Conservation (phyloP, 2,888 invertebrate species). For the Allophyes oxyacanthae region DNA sequence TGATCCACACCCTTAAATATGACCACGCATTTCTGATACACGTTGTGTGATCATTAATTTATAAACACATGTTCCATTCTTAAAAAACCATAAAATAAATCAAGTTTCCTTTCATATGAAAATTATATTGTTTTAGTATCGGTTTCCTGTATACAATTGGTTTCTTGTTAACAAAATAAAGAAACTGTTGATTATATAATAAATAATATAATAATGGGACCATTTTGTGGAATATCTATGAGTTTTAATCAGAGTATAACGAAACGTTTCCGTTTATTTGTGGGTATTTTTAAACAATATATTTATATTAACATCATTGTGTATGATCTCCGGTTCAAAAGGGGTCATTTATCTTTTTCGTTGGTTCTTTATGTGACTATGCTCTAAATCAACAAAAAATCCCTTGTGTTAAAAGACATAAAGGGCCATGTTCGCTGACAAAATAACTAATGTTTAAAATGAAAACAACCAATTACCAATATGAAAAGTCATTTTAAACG, state of each 20-base stretch:
- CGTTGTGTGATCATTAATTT: too few relatives aligned
- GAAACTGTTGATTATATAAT: background rate
- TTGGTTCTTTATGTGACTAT: too few relatives aligned
- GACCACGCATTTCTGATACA: too few relatives aligned
- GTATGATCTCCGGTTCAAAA: background rate
- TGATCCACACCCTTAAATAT: too few relatives aligned
- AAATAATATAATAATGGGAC: conserved; percentile 20
- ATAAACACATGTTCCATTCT: background rate
- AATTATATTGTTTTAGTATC: conserved; percentile 2
- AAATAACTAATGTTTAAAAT: too few relatives aligned
- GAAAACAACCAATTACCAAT: too few relatives aligned
- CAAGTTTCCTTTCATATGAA: conserved; percentile 3
- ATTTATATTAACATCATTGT: conserved; percentile 1
- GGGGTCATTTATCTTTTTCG: too few relatives aligned
- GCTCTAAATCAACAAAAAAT: too few relatives aligned
- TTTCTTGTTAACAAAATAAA: conserved; percentile 18
- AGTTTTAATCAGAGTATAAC: conserved; percentile 5
- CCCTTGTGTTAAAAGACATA: too few relatives aligned
- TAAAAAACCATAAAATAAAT: conserved; percentile 10
- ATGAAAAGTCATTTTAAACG: too few relatives aligned
- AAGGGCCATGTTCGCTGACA: too few relatives aligned
- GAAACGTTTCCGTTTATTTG: background rate
- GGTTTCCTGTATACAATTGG: conserved; percentile 7
- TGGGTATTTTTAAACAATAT: background rate
- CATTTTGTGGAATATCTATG: conserved; percentile 3